Conservation (phyloP, 2,113 vertebrate genomes). For the Callospermophilus lateralis region DNA sequence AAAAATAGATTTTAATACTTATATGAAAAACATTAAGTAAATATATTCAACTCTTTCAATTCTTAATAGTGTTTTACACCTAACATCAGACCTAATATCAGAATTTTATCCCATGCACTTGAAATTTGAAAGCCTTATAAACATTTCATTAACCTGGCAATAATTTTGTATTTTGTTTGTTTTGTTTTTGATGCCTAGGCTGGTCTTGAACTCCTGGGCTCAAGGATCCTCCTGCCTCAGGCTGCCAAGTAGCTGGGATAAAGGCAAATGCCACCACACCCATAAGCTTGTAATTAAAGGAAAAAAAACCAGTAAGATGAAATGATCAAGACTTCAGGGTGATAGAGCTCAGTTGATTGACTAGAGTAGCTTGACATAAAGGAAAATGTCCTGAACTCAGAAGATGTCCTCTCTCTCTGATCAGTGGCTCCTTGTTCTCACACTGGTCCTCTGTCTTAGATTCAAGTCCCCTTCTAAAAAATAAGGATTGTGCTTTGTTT, state of each 20-base stretch:
- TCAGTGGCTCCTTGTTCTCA: neutral
- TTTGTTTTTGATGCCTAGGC: neutral
- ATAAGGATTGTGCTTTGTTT: neutral
- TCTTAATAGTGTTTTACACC: neutral
- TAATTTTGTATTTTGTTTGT: neutral
- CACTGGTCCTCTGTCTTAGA: neutral
- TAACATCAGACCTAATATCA: neutral
- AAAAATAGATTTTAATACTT: neutral
- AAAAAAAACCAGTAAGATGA: neutral
- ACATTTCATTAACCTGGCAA: neutral
- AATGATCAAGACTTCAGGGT: neutral
- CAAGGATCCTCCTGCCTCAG: neutral
- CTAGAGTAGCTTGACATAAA: neutral
- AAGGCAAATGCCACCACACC: neutral
- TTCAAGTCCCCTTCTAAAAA: neutral
- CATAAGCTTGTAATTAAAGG: neutral
- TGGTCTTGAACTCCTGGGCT: neutral
- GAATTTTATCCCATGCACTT: neutral
- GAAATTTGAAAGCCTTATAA: neutral
- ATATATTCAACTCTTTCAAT: constrained; percentile 28
- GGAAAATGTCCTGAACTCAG: neutral
- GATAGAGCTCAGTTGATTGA: neutral
- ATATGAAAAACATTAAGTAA: constrained; percentile 18
- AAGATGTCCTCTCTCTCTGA: neutral
- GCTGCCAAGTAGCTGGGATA: neutral